phyloP scores from a whole-genome alignment of 2,113 vertebrate species.

The Emydocephalus ijimae region DNA sequence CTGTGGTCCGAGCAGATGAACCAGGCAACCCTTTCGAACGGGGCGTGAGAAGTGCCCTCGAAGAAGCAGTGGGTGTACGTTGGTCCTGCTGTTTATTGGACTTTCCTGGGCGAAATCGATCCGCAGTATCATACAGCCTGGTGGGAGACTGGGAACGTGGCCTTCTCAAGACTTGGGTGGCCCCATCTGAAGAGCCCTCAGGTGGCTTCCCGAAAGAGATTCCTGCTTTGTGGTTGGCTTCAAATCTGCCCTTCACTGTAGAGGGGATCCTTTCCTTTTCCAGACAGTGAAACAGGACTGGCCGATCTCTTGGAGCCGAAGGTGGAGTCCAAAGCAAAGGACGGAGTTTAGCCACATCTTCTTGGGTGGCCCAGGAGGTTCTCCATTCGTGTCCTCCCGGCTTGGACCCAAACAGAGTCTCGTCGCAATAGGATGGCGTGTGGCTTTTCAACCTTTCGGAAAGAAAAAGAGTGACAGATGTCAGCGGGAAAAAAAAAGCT shows the following conservation, averaged over 20 bases:
- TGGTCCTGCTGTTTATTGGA: background rate
- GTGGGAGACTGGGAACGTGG: slow-evolving; percentile 48
- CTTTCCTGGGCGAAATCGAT: fast-evolving
- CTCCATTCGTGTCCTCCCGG: slow-evolving; percentile 2
- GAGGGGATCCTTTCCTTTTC: background rate
- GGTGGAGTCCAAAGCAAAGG: slow-evolving; percentile 71
- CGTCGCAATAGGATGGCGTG: slow-evolving; percentile 73
- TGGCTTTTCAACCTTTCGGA: slow-evolving; percentile 53
- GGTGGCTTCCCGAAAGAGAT: background rate
- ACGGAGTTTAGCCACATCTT: slow-evolving; percentile 55
- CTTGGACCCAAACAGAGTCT: slow-evolving; percentile 66
- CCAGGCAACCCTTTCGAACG: background rate
- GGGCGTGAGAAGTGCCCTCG: slow-evolving; percentile 6
- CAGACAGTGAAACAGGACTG: background rate
- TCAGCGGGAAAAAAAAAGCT: background rate
- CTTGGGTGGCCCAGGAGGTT: slow-evolving; percentile 43
- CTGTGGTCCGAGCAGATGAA: background rate
- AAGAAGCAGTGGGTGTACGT: background rate
- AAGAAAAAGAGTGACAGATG: background rate
- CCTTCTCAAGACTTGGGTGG: background rate
- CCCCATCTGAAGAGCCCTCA: fast-evolving
- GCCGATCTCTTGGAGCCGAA: slow-evolving; percentile 10
- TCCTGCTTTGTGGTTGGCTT: fast-evolving
- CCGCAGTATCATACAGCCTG: background rate
- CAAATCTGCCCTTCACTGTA: fast-evolving